Base-by-base conservation (phyloP, 2,888 invertebrate genomes). In the Lasioglossum oenotherae region DNA sequence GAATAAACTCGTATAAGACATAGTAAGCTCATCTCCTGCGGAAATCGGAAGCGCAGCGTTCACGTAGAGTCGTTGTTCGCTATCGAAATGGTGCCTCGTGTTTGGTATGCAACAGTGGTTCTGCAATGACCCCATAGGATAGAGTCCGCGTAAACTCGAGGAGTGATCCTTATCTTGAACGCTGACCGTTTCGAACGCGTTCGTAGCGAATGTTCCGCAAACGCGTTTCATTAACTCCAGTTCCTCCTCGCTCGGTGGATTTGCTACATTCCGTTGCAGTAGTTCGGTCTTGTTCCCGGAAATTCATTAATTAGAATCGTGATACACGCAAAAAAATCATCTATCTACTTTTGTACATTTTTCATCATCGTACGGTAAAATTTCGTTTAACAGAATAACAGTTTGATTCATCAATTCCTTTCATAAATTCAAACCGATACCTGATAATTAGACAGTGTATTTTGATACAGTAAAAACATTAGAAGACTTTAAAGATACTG, bases 31-130 rank as follows among this genome's bases (percentile, higher is more conserved):
- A 16, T 96, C 94, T 38, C 97, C 97, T 81, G 96, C 95, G 74
- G 94, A 93, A 85, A 98, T 97, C 12, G 96, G 95, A 81, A 96
- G 95, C 0, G 96, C 95, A 2, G 97, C 97, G 92, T 96, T 96
- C 0, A 97, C 96, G 46, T 96, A 95, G 96, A 97, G 96, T 90
- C 96, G 95, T 78, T 96, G 95, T 67, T 96, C 94, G 0, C 92
- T 93, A 90, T 97, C 96, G 90, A 97, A 97, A 77, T 96, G 96
- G 90, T 97, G 96, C 75, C 96, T 96, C 0, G 97, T 97, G 93
- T 97, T 98, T 8, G 97, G 96, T 44, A 96, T 95, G 93, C 98
- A 98, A 81, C 95, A 96, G 93, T 97, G 97, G 95, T 97, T 97
- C 95, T 97, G 96, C 84, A 97, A 95, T 69, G 97, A 96, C 2